Evolutionary conservation across 2,888 invertebrate species (phyloP), one percentile per base, ranked within the genome.

Genomic region (Tetragonisca angustula): DNA sequence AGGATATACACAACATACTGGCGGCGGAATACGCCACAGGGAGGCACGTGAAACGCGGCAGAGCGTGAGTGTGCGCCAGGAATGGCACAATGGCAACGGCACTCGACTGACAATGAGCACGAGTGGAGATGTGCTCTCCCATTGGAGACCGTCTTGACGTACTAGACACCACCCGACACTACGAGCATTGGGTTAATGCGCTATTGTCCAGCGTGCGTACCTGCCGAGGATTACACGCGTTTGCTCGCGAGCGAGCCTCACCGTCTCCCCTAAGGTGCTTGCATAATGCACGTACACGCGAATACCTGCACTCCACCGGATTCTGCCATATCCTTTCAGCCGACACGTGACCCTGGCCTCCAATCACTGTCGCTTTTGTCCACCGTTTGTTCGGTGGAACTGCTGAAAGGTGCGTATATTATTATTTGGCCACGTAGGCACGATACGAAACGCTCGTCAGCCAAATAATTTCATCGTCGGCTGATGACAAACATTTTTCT

Each of bases 201-300:
- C 85, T 78, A 90, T 90, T 90, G 90, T 90, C 89, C 90, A 88
- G 80, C 68, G 76, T 81, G 86, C 85, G 86, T 89, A 89, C 87
- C 88, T 87, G 85, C 81, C 73, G 78, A 79, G 88, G 86, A 88
- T 89, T 89, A 87, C 87, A 87, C 90, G 82, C 85, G 81, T 83
- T 76, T 73, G 76, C 76, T 79, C 78, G 67, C 81, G 21, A 56
- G 75, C 79, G 77, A 80, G 79, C 82, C 83, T 81, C 84, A 77
- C 83, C 56, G 65, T 3, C 64, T 68, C 32, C 43, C n/a, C 65
- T 77, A 71, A 86, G 80, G 82, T 84, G 84, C 79, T 88, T 83
- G 70, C 82, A 79, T 81, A 83, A 87, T 74, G 71, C 76, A 61
- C 36, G 61, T 56, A 65, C 43, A 70, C 15, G 27, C 43, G 49